phyloP scores from a whole-genome alignment of 1,140 invertebrate species.

The Saccostrea cuccullata region DNA sequence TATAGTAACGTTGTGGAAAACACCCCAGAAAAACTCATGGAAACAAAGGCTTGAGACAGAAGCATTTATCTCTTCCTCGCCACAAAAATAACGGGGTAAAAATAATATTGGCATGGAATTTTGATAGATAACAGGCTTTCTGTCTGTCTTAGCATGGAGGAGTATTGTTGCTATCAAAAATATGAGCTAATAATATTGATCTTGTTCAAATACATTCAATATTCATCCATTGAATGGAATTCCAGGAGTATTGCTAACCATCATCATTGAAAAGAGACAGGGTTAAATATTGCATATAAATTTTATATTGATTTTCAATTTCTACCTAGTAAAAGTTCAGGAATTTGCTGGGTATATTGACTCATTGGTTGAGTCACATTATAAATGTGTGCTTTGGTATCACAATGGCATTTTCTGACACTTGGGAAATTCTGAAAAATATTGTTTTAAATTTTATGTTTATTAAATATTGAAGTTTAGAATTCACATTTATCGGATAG shows the following conservation, averaged over 20 bases:
- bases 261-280: not conserved
- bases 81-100: too few relatives aligned
- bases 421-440: too few relatives aligned
- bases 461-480: too few relatives aligned
- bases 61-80: too few relatives aligned
- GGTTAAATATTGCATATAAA: not conserved
- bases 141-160: not conserved
- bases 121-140: conserved; percentile 21
- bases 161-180: not conserved
- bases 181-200: not conserved
- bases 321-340: not conserved
- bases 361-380: not conserved
- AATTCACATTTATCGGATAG: too few relatives aligned
- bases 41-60: too few relatives aligned
- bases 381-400: too few relatives aligned
- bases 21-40: too few relatives aligned
- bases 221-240: not conserved
- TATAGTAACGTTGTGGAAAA: too few relatives aligned
- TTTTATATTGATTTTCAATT: not conserved
- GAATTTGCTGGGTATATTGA: not conserved
- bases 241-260: not conserved
- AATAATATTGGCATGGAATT: not conserved
- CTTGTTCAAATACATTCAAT: conserved; percentile 8
- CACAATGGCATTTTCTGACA: too few relatives aligned
- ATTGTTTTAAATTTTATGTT: too few relatives aligned